phyloP scores from a whole-genome alignment of 2,888 invertebrate species.

The Tipula unca region DNA sequence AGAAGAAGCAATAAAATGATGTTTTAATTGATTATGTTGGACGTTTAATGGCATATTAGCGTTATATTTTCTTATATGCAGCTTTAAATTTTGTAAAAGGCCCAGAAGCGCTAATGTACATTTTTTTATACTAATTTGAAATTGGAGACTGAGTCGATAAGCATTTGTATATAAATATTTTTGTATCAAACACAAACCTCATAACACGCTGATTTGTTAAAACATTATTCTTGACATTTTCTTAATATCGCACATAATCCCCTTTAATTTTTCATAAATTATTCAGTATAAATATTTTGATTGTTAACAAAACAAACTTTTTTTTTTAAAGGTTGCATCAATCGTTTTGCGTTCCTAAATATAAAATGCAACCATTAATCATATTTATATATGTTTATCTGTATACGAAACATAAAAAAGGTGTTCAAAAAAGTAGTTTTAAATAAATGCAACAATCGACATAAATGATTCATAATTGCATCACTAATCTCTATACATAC shows the following conservation, averaged over 20 bases:
- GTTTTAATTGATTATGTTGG: no score
- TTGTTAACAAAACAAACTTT: not conserved
- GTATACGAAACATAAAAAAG: not conserved
- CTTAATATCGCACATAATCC: not conserved
- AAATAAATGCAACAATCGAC: not conserved
- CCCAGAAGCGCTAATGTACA: no score
- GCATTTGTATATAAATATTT: no score
- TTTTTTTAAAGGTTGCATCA: no score
- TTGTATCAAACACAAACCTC: no score
- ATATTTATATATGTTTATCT: not conserved
- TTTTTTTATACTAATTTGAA: no score
- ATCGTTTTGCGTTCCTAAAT: not conserved
- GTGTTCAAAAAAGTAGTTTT: not conserved
- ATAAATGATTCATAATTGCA: constrained; percentile 8
- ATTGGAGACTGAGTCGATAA: no score
- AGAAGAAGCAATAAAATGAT: no score
- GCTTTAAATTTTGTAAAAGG: no score
- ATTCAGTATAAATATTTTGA: not conserved
- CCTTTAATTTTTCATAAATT: not conserved
- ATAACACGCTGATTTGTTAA: no score
- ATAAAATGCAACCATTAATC: not conserved
- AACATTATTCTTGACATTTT: not conserved
- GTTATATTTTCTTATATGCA: no score
- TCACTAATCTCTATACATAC: not conserved
- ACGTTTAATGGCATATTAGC: no score